phyloP scores from a whole-genome alignment of 2,888 invertebrate genomes.

The Aphodius sticticus region DNA sequence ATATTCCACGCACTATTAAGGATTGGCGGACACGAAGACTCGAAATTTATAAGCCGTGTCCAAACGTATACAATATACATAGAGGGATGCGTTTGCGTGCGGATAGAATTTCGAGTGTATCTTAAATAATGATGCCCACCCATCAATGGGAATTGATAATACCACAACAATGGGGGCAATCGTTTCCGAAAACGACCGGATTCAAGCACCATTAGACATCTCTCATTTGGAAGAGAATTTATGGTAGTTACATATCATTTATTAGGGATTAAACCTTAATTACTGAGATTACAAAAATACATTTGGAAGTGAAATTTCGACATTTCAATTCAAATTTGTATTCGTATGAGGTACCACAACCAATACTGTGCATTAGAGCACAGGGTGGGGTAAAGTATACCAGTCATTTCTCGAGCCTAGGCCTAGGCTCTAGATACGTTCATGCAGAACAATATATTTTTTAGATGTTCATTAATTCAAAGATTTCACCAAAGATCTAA shows the following conservation, averaged over 20 bases:
- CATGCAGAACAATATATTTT: too few relatives aligned
- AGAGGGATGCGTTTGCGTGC: neutral
- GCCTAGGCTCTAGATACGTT: too few relatives aligned
- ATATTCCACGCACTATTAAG: conserved; percentile 35
- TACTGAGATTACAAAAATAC: neutral
- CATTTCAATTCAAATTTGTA: too few relatives aligned
- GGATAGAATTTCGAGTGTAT: neutral
- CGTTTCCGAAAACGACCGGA: neutral
- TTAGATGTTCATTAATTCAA: too few relatives aligned
- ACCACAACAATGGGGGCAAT: neutral
- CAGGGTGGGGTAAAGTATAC: too few relatives aligned
- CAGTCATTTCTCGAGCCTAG: too few relatives aligned
- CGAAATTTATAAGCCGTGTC: conserved; percentile 31
- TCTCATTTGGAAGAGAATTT: neutral
- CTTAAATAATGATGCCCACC: neutral
- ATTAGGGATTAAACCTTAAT: neutral
- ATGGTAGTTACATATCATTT: neutral
- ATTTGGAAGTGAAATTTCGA: neutral
- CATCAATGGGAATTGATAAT: neutral
- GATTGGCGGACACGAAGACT: conserved; percentile 26
- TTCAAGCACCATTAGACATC: neutral
- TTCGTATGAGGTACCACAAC: too few relatives aligned
- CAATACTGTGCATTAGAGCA: too few relatives aligned
- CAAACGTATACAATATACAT: conserved; percentile 15
- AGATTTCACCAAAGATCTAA: too few relatives aligned